A percentile compares a stretch with the other conserved stretches of the same genome.
These are phyloP conservation scores for Cistogaster globosa DNA, from an alignment of 2,888 invertebrate genomes.

Conservation along the genomic window DNA sequence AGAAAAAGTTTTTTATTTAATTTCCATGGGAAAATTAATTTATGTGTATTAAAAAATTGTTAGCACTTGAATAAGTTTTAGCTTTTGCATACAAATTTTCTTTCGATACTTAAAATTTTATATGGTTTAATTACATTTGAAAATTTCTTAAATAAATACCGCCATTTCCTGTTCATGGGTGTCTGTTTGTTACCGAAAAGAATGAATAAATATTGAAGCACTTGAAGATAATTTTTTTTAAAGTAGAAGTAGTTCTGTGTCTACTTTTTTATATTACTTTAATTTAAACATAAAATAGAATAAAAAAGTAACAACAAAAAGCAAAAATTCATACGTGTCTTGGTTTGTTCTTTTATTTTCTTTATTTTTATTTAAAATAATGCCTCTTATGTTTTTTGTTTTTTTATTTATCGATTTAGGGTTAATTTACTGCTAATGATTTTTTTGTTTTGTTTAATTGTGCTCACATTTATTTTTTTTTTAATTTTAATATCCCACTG, in stretches of 20 bases:
- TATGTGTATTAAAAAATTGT: neutral
- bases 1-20: too few relatives aligned
- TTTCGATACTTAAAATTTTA: slow-evolving; percentile 10
- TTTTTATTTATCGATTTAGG: slow-evolving; percentile 30
- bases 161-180: slow-evolving; percentile 65
- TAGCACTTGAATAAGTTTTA: neutral
- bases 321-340: slow-evolving; percentile 14
- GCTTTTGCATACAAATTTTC: slow-evolving; percentile 3
- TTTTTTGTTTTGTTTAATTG: slow-evolving; percentile 52
- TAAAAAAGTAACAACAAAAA: slow-evolving; percentile 2
- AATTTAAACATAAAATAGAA: slow-evolving; percentile 3
- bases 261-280: neutral
- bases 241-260: neutral
- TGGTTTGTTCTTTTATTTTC: neutral
- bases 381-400: neutral
- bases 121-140: slow-evolving; percentile 28
- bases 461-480: slow-evolving; percentile 26
- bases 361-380: neutral
- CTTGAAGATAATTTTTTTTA: too few relatives aligned
- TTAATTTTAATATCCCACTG: slow-evolving; percentile 40
- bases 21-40: too few relatives aligned
- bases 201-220: neutral
- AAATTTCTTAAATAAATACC: slow-evolving; percentile 44
- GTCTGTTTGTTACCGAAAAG: slow-evolving; percentile 25
- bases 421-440: slow-evolving; percentile 52